Percentiles rank a stretch among this genome's conserved stretches.
These are phyloP conservation scores for Helarctos malayanus DNA, from an alignment of 2,797 vertebrate species.

Conservation along the genomic window DNA sequence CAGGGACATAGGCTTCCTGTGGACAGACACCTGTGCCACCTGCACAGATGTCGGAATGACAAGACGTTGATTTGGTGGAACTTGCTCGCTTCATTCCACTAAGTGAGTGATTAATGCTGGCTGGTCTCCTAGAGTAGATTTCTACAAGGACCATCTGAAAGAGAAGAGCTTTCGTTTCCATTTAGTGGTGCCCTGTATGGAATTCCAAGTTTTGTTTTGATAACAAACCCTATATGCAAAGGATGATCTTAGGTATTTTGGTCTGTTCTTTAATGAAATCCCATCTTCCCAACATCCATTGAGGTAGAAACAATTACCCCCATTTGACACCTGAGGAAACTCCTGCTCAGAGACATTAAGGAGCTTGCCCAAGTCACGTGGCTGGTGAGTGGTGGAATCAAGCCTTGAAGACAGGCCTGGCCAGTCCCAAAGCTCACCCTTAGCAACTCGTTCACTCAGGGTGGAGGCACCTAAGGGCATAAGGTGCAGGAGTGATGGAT, in stretches of 20 bases:
- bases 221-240: neutral
- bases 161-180: neutral
- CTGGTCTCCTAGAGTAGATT: neutral
- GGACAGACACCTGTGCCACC: neutral
- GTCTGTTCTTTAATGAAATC: conserved; percentile 20
- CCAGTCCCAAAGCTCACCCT: neutral
- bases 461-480: neutral
- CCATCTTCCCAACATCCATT: neutral
- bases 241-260: neutral
- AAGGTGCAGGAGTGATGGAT: neutral
- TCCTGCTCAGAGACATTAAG: neutral
- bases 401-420: neutral
- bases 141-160: conserved; percentile 1
- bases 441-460: neutral
- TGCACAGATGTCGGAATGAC: neutral
- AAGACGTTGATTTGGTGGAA: neutral
- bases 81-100: neutral
- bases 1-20: neutral
- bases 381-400: neutral
- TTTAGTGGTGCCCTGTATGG: neutral
- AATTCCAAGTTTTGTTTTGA: conserved; percentile 50
- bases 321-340: neutral
- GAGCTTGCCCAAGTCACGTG: neutral
- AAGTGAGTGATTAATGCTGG: neutral
- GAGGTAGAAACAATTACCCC: neutral